Base-by-base conservation (phyloP, 2,113 vertebrate species). In the Nasalis larvatus region DNA sequence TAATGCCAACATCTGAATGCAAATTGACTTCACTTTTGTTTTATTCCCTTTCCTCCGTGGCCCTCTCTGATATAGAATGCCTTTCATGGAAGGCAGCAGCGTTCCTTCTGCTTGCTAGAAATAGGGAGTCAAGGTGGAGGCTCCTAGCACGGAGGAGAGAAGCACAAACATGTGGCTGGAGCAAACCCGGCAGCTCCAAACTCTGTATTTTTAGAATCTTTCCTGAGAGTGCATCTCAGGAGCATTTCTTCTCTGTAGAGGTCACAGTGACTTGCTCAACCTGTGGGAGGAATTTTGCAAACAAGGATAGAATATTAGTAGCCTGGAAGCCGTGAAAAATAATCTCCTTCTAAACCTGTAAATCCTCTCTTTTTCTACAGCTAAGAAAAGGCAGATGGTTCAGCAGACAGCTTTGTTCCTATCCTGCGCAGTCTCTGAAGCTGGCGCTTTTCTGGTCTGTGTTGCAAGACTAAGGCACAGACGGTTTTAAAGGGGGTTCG, bases 1-100 rank as follows among this genome's bases (percentile, higher is more conserved):
- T 88, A 93, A 97, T 95, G 83, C 83, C 69, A 86, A 86, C 96
- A 97, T 86, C 96, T 97, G 97, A 95, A 96, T 94, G 96, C 96
- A 98, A 94, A 98, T 92, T 45, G 68, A 49, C 47, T 82, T 89
- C 87, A n/a, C 86, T 95, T 93, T 89, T 94, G 96, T 93, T 85
- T 92, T 42, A 45, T 68, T 68, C 45, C 35, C 54, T 66, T 86
- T 89, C 47, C 60, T 81, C n/a, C 6, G 2, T 8, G 16, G 69
- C 35, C 83, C 77, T 68, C 32, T 78, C 80, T 27, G 6, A 58
- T 0, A 21, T 6, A 54, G 32, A 60, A 8, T 0, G 14, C 74
- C 83, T 82, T 82, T 92, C 84, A 8, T 86, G 32, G 73, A 58
- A 49, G 73, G 66, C 13, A 21, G 32, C 56, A 45, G 18, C 25